phyloP scores from a whole-genome alignment of 2,113 vertebrate species.

The Gopherus evgoodei region DNA sequence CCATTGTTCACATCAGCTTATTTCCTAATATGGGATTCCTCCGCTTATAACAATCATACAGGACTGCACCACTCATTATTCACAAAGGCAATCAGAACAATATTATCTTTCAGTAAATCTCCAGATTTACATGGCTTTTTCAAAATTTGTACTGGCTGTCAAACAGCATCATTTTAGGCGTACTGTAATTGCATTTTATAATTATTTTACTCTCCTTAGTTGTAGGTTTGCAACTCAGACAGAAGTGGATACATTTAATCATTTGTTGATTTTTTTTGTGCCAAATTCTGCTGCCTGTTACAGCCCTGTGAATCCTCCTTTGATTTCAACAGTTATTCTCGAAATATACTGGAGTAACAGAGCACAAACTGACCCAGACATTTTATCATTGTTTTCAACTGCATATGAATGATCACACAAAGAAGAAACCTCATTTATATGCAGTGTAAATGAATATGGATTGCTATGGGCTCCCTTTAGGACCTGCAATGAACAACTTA shows the following conservation, averaged over 20 bases:
- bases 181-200: conserved; percentile 40
- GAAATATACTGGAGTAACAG: background rate
- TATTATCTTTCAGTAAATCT: conserved; percentile 38
- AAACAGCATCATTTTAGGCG: conserved; percentile 39
- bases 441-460: background rate
- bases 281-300: conserved; percentile 7
- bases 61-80: conserved; percentile 45
- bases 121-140: conserved; percentile 1
- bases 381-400: background rate
- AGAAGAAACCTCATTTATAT: background rate
- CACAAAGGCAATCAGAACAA: conserved; percentile 50
- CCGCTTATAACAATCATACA: background rate
- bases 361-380: background rate
- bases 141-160: conserved; percentile 43
- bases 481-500: background rate
- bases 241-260: conserved; percentile 22
- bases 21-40: background rate
- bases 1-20: background rate
- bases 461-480: background rate
- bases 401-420: background rate
- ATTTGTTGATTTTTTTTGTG: background rate
- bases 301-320: background rate
- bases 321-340: background rate
- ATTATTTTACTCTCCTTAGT: conserved; percentile 48
- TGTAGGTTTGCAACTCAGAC: conserved; percentile 23